Evolutionary conservation across 2,797 vertebrate genomes (phyloP), one percentile per base, ranked within the genome.

Genomic region (Aeoliscus strigatus): DNA sequence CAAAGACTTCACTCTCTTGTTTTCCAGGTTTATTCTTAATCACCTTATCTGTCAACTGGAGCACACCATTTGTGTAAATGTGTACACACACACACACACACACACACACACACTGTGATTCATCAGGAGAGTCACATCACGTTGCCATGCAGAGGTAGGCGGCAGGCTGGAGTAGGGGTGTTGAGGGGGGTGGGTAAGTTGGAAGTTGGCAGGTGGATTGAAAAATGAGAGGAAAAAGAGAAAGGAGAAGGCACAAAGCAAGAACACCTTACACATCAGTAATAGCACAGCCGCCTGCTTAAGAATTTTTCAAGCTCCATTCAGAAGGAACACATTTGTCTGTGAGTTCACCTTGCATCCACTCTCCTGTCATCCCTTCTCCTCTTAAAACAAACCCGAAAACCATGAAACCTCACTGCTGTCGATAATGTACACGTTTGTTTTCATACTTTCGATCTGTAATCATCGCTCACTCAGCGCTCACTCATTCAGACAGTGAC

Each of bases 11-110:
- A 44, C 56, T 58, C 54, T 29, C 27, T 60, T 32, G 21, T 53
- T 43, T 75, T 73, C 74, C 69, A 61, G 51, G 68, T 70, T 72
- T 59, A 52, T 41, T 64, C 53, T 73, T 73, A 80, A 82, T 80
- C 70, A 77, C 69, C 74, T 67, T 67, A 58, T 70, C 63, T 17
- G 27, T 79, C 79, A 71, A 64, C 42, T 52, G 43, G 28, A 43
- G 40, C 50, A 24, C 43, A 69, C 18, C n/a, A n/a, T n/a, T n/a
- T n/a, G n/a, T n/a, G n/a, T n/a, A 27, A 42, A 57, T 68, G 53
- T 50, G 37, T 47, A 35, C 54, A 53, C 60, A 60, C 60, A 66
- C 66, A 73, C 37, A 57, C 25, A 51, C 41, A 62, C 27, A 45
- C 34, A 34, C 21, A 39, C 33, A 33, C 26, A 39, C 43, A 43